A percentile compares a stretch with the other conserved stretches of the same genome.
These are phyloP conservation scores for Hassar affinis DNA, from an alignment of 2,113 vertebrate species.

Conservation along the genomic window DNA sequence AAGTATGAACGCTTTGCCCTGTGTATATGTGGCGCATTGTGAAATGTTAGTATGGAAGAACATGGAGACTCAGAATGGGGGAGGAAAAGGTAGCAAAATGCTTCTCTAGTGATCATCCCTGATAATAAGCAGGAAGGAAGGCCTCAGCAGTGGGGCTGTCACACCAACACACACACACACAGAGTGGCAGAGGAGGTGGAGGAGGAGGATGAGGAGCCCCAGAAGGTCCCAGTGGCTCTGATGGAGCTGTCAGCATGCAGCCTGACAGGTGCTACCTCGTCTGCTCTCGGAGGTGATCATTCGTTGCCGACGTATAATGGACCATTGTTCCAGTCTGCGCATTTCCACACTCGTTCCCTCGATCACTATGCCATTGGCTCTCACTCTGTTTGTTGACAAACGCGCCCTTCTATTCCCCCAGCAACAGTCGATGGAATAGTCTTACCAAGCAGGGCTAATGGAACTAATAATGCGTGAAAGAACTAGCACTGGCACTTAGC, in stretches of 20 bases:
- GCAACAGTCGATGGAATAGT: not conserved
- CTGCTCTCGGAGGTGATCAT: constrained; percentile 47
- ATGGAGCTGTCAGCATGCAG: constrained; percentile 44
- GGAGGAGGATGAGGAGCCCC: constrained; percentile 22
- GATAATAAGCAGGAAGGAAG: constrained; percentile 48
- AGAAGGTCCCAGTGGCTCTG: constrained; percentile 44
- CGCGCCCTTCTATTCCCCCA: not conserved
- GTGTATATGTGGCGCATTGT: not conserved
- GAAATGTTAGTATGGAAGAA: constrained; percentile 6
- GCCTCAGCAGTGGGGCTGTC: constrained; percentile 14
- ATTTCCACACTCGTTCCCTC: not conserved
- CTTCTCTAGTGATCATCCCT: constrained; percentile 40
- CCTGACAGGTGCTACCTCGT: constrained; percentile 45
- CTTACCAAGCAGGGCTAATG: not conserved
- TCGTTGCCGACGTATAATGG: constrained; percentile 51
- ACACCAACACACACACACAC: constrained; percentile 27
- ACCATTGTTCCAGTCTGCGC: constrained; percentile 47
- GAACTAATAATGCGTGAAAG: not conserved
- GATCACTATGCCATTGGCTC: not conserved
- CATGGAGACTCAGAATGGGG: constrained; percentile 8
- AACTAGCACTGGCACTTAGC: not conserved
- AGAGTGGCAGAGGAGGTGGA: not conserved
- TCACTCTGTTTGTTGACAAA: constrained; percentile 39
- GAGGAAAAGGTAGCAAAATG: constrained; percentile 16
- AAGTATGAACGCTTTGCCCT: too few species aligned